Base-by-base conservation (phyloP, 1,140 invertebrate genomes). In the Planococcus citri region DNA sequence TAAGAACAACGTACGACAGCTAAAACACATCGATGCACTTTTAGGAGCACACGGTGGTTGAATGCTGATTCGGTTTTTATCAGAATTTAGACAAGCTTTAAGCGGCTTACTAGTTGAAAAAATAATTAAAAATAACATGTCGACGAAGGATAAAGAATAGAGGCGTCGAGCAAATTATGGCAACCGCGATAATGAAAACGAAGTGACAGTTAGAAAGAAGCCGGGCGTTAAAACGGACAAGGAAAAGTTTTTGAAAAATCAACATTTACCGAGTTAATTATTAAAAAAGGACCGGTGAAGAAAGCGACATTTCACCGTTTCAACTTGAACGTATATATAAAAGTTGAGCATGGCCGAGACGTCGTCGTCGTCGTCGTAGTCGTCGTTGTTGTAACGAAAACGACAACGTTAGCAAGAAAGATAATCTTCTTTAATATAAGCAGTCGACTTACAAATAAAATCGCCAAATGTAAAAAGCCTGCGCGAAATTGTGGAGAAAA, bases 91-190 rank as follows among this genome's bases (percentile, higher is more conserved):
- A 51, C 41, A 51, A 14, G 12, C 41, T 9, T 51, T 51, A 51
- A 51, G n/a, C 41, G 17, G n/a, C 41, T 51, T 20, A 20, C 12
- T 20, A 51, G 41, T 20, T 20, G 41, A 51, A 51, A 51, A 51
- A 51, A 51, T 51, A 51, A 51, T 51, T 51, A 51, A 51, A 51
- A 51, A 51, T 51, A 51, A 51, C 41, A 51, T 51, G 41, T 51
- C 41, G 41, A 51, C 41, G 41, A 17, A 51, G 41, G 41, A 51
- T 51, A 51, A 51, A 51, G 41, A 20, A 51, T 51, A 51, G 17
- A 51, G n/a, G 41, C 41, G 41, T 51, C 41, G 41, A 17, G 41
- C 41, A 51, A 51, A 51, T 51, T 51, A 51, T 51, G 41, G 41
- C n/a, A 51, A 51, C 41, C 41, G 17, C 41, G 41, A 51, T 51